Evolutionary conservation across 2,113 vertebrate genomes (phyloP), one percentile per base, ranked within the genome.

Genomic region (Bufo gargarizans): DNA sequence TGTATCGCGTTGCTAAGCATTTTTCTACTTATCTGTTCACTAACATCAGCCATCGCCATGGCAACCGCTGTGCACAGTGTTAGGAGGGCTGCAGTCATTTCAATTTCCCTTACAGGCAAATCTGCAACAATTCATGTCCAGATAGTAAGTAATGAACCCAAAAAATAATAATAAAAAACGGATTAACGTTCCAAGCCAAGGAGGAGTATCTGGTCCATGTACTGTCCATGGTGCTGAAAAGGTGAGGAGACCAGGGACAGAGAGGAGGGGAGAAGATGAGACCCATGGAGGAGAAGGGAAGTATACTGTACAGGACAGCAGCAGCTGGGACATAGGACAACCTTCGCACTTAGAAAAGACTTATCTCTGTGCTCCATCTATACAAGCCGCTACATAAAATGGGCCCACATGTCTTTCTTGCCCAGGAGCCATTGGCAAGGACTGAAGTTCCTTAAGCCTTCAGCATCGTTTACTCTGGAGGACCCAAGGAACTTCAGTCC

Each of bases 31-130:
- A 33, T 77, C 72, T 7, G 63, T 63, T 78, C 84, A 77, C 71
- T 47, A 58, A 61, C 61, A 87, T 80, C 86, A 33, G 49, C 76
- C 43, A 87, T 65, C 22, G 50, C 86, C 65, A 81, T 87, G 56
- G 86, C 77, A 87, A 81, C 86, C 19, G n/a, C 72, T 20, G 50
- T 59, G 63, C 69, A 86, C 77, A 55, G 50, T 67, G 53, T 78
- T 63, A 65, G 74, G 45, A 78, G 16, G 80, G 45, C 59, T 19
- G 85, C 85, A 79, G 47, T 78, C 85, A 86, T 86, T 65, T 86
- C 79, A 53, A 86, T 71, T 87, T 80, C 77, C 86, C 86, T 87
- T 45, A 14, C 76, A 86, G 76, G 63, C 85, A 86, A 86, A 79
- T 67, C 63, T 80, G 65, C 77, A 55, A 53, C 61, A 81, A 81